phyloP scores from a whole-genome alignment of 1,140 invertebrate species.

The Liolophura sinensis region DNA sequence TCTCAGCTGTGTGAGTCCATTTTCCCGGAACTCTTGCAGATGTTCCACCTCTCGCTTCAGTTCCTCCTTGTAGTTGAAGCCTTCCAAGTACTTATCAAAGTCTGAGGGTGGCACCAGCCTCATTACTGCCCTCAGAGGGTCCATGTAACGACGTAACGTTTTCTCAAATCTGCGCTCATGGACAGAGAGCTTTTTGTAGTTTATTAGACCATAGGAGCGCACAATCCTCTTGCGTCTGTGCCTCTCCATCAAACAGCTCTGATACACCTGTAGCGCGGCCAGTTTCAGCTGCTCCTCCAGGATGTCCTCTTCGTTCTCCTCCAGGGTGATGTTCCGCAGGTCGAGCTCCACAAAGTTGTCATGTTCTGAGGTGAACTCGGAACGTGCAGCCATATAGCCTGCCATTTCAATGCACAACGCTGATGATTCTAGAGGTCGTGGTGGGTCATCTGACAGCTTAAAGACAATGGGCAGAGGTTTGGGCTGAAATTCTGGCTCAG shows the following conservation, averaged over 20 bases:
- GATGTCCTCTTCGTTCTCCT: constrained; percentile 61
- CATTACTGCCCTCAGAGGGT: constrained; percentile 72
- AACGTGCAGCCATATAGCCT: constrained; percentile 82
- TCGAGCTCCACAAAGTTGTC: constrained; percentile 80
- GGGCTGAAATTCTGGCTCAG: not conserved
- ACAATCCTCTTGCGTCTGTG: constrained; percentile 73
- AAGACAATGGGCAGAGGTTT: not conserved
- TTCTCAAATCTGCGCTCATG: constrained; percentile 64
- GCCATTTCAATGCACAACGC: constrained; percentile 65
- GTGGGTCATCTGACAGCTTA: constrained; percentile 63
- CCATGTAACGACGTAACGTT: constrained; percentile 65
- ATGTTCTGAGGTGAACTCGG: constrained; percentile 85
- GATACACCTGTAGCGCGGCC: constrained; percentile 71
- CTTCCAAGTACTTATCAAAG: constrained; percentile 79
- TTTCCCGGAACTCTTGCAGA: constrained; percentile 70
- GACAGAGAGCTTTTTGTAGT: constrained; percentile 64
- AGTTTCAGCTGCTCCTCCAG: constrained; percentile 65
- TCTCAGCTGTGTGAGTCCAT: constrained; percentile 71
- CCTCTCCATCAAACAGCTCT: constrained; percentile 73
- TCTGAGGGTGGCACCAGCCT: constrained; percentile 73
- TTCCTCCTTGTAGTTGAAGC: constrained; percentile 69
- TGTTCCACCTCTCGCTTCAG: constrained; percentile 67
- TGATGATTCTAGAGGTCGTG: constrained; percentile 68
- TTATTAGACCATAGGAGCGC: constrained; percentile 77
- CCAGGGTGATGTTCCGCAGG: constrained; percentile 68